These are phyloP conservation scores for Neoseiulus cucumeris DNA, from an alignment of 1,140 invertebrate species.

Conservation along the genomic window DNA sequence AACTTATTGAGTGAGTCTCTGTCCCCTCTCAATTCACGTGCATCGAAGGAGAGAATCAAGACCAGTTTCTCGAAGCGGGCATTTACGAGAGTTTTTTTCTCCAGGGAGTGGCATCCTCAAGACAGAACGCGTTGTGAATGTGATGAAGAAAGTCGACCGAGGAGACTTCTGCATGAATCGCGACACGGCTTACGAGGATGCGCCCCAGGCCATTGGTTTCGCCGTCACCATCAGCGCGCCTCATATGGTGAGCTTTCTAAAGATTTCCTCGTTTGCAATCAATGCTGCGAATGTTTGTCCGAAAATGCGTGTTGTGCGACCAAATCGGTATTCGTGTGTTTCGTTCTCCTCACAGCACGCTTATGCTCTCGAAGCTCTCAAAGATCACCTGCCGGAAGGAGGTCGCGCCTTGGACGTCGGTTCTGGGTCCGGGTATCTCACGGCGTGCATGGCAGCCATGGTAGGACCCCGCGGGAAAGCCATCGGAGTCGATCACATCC, in stretches of 20 bases:
- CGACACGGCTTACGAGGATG: conserved; percentile 60
- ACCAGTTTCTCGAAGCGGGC: background rate
- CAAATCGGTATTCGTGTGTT: no score
- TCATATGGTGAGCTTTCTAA: conserved; percentile 58
- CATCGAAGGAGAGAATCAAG: background rate
- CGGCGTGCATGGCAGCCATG: conserved; percentile 80
- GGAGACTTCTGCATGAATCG: conserved; percentile 44
- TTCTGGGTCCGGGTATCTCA: conserved; percentile 83
- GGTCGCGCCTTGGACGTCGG: conserved; percentile 74
- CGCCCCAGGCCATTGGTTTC: conserved; percentile 67
- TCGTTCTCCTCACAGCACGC: conserved; percentile 44
- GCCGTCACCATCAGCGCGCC: conserved; percentile 91
- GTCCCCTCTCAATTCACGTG: background rate
- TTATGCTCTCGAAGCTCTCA: conserved; percentile 69
- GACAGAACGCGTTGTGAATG: conserved; percentile 48
- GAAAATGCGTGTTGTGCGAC: no score
- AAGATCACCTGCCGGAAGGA: conserved; percentile 50
- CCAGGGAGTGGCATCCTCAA: conserved; percentile 66
- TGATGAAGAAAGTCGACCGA: conserved; percentile 68
- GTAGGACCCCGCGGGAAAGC: conserved; percentile 50
- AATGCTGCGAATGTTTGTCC: background rate
- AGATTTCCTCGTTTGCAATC: background rate
- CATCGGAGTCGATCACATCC: conserved; percentile 82
- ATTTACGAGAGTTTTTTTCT: conserved; percentile 23
- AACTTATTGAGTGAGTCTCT: conserved; percentile 49